Base-by-base conservation (phyloP, 2,888 invertebrate genomes). In the Trichogramma evanescens region DNA sequence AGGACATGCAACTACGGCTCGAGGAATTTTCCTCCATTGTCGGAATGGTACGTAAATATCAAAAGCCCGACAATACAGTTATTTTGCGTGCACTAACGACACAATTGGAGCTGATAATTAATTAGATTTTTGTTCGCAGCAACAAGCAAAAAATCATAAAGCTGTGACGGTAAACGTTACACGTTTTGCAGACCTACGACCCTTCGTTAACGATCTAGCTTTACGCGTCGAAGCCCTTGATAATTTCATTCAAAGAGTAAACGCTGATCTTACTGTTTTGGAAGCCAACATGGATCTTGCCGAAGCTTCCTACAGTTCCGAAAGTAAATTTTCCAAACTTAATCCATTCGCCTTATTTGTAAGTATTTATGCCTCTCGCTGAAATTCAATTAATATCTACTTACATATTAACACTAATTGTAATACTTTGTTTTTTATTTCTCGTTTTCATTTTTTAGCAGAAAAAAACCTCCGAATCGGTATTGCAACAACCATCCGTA, bases 21-120 rank as follows among this genome's bases (percentile, higher is more conserved):
- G 79, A 79, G 66, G 79, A 79, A 64, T 78, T 78, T 62, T 75
- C 75, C 56, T 78, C 76, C 4, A 73, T 79, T 44, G 70, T 77
- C 57, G 72, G 74, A 68, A 79, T 78, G 79, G 79, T 78, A 63
- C 52, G 53, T 58, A 52, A 26, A 45, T 13, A 26, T 26, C 26
- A 26, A 26, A 26, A 26, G 1, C 26, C 26, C 26, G 26, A 26
- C 3, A 26, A 26, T 26, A 26, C 26, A 26, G 26, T 3, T 26
- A 26, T 26, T 26, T 26, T 26, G 26, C 26, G 26, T 26, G 26
- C 26, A 26, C 26, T 3, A 26, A 26, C 26, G 26, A 26, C 2
- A 26, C 26, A 26, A 26, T 26, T 26, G 26, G 26, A 26, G 26
- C 26, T 26, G 26, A 26, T 53, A 26, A 10, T 43, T n/a, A 26